Conservation (phyloP, 37 sponge, comb jelly and placozoan genomes). For the Axinella damicornis region DNA sequence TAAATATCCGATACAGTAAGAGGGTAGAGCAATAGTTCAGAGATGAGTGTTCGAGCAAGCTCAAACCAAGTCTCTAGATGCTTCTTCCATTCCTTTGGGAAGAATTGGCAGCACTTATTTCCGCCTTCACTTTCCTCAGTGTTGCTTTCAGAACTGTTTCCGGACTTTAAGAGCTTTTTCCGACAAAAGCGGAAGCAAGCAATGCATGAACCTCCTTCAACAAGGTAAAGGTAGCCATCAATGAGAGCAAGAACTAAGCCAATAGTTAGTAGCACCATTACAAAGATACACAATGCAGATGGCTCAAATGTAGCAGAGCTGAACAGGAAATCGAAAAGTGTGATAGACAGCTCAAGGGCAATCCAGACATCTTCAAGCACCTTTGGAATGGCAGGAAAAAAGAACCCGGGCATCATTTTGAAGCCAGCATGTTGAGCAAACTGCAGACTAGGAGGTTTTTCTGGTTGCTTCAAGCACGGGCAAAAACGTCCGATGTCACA, state of each 20-base stretch:
- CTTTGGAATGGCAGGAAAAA: slow-evolving; percentile 31
- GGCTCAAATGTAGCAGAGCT: background rate
- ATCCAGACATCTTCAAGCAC: slow-evolving; percentile 29
- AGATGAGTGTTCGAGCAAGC: slow-evolving; percentile 5
- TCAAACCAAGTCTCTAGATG: background rate
- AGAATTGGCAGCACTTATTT: background rate
- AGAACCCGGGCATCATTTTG: background rate
- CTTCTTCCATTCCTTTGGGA: background rate
- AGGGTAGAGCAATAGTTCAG: slow-evolving; percentile 32
- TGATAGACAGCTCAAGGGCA: slow-evolving; percentile 1
- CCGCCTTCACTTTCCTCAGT: background rate
- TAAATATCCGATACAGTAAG: background rate
- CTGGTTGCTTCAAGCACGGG: background rate
- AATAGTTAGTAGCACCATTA: background rate
- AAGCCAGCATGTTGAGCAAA: slow-evolving; percentile 12
- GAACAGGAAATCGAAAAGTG: slow-evolving; percentile 7
- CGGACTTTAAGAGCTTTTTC: background rate
- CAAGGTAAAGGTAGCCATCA: slow-evolving; percentile 31
- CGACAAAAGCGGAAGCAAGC: background rate
- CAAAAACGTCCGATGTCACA: background rate
- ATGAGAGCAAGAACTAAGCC: slow-evolving; percentile 10
- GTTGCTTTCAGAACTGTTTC: background rate
- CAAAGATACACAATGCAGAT: background rate
- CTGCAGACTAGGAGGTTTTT: background rate
- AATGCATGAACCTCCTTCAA: background rate